phyloP scores from a whole-genome alignment of 2,888 invertebrate genomes.

The Galerucella pusilla region DNA sequence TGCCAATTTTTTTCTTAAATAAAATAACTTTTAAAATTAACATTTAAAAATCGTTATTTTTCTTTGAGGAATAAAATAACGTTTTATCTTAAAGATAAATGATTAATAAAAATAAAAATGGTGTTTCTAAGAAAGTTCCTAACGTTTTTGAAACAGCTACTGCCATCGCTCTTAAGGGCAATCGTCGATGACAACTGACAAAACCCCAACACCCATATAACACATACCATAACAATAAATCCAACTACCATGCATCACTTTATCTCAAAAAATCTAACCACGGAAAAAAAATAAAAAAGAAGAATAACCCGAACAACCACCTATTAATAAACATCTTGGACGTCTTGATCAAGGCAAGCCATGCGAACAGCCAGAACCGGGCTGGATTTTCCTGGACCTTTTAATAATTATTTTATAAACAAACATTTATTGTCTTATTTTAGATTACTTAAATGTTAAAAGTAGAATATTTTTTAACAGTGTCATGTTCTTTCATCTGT shows the following conservation, averaged over 20 bases:
- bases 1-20: not conserved
- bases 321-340: constrained; percentile 46
- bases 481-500: too few species aligned
- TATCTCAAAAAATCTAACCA: constrained; percentile 39
- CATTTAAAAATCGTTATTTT: not conserved
- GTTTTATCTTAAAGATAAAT: constrained; percentile 5
- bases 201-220: constrained; percentile 34
- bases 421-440: not conserved
- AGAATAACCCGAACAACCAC: constrained; percentile 39
- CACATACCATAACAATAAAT: constrained; percentile 40
- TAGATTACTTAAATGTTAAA: too few species aligned
- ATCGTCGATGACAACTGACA: constrained; percentile 34
- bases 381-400: not conserved
- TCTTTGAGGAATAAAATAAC: not conserved
- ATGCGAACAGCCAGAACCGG: constrained; percentile 25
- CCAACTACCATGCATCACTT: constrained; percentile 39
- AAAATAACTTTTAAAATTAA: not conserved
- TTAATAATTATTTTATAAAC: not conserved
- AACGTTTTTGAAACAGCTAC: constrained; percentile 19
- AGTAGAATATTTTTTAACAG: too few species aligned
- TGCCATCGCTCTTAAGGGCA: constrained; percentile 23
- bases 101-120: not conserved
- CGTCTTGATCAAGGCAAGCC: constrained; percentile 46
- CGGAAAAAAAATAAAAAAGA: constrained; percentile 32
- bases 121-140: constrained; percentile 14